These are phyloP conservation scores for Cotesia typhae DNA, from an alignment of 1,140 invertebrate species.

Conservation along the genomic window DNA sequence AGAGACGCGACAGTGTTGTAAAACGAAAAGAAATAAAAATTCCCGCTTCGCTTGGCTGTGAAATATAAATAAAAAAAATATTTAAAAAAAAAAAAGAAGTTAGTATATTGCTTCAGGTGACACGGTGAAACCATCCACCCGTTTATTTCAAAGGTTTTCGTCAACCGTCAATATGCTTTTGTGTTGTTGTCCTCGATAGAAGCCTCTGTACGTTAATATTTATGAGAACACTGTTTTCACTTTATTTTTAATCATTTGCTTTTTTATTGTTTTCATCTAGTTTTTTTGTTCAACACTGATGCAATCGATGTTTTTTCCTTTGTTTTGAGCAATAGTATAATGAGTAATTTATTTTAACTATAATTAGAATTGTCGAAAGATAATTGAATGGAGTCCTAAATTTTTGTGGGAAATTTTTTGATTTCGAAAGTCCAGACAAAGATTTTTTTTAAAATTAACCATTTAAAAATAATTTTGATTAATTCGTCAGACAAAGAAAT, in stretches of 20 bases:
- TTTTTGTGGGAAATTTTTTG: too few relatives aligned
- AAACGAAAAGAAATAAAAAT: slow-evolving; percentile 16
- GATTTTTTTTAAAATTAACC: too few relatives aligned
- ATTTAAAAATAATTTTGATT: too few relatives aligned
- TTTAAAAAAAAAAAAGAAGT: slow-evolving; percentile 14
- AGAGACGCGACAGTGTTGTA: neutral
- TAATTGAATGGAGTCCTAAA: too few relatives aligned
- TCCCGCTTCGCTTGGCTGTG: neutral
- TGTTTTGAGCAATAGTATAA: too few relatives aligned
- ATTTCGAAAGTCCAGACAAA: too few relatives aligned
- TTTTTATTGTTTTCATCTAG: too few relatives aligned
- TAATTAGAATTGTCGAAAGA: too few relatives aligned
- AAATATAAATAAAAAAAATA: slow-evolving; percentile 17
- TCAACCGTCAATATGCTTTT: slow-evolving; percentile 28
- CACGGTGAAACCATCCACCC: slow-evolving; percentile 24
- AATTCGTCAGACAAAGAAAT: too few relatives aligned
- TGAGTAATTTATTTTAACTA: too few relatives aligned
- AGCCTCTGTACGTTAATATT: slow-evolving; percentile 15
- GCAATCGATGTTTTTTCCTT: neutral
- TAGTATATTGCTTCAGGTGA: slow-evolving; percentile 31
- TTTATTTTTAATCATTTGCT: too few relatives aligned
- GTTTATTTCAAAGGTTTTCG: slow-evolving; percentile 35
- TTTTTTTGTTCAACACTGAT: neutral
- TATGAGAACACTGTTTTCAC: slow-evolving; percentile 12
- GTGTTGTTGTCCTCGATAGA: neutral